Evolutionary conservation across 2,888 invertebrate species (phyloP).

Genomic region (Eutolmus rufibarbis): DNA sequence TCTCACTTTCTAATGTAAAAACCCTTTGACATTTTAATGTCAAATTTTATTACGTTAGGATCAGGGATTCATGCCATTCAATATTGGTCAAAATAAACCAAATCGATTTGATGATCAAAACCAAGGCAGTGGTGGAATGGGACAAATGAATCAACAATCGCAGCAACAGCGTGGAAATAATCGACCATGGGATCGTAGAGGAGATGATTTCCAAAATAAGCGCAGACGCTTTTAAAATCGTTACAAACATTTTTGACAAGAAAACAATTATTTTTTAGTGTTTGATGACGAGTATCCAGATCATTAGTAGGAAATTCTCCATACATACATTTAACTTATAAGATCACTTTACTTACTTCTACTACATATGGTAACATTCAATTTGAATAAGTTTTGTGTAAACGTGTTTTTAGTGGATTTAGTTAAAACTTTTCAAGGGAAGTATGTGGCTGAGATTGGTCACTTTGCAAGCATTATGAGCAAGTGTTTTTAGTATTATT

Average conservation of each 20-base stretch:
- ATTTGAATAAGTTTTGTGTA: conserved; percentile 19
- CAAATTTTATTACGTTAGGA: conserved; percentile 55
- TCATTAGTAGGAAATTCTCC: background rate
- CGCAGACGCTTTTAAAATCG: conserved; percentile 61
- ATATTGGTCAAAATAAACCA: conserved; percentile 56
- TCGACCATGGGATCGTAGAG: conserved; percentile 48
- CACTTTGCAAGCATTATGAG: background rate
- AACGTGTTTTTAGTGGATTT: conserved; percentile 31
- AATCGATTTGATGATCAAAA: conserved; percentile 52
- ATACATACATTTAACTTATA: conserved; percentile 4
- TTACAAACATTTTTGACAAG: background rate
- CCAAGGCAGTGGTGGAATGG: conserved; percentile 55
- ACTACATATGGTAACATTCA: conserved; percentile 2
- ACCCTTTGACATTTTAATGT: conserved; percentile 47
- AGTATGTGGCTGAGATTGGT: background rate
- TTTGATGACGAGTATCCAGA: conserved; percentile 2
- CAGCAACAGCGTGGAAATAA: conserved; percentile 40
- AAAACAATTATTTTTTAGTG: background rate
- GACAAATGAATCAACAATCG: conserved; percentile 49
- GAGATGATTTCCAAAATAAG: conserved; percentile 51
- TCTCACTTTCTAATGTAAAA: conserved; percentile 24
- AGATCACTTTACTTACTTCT: conserved; percentile 2
- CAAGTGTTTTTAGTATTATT: conserved; percentile 14
- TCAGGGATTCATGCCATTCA: conserved; percentile 52
- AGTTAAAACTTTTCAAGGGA: background rate